phyloP scores from a whole-genome alignment of 2,797 vertebrate genomes.

The Halcyon badia region DNA sequence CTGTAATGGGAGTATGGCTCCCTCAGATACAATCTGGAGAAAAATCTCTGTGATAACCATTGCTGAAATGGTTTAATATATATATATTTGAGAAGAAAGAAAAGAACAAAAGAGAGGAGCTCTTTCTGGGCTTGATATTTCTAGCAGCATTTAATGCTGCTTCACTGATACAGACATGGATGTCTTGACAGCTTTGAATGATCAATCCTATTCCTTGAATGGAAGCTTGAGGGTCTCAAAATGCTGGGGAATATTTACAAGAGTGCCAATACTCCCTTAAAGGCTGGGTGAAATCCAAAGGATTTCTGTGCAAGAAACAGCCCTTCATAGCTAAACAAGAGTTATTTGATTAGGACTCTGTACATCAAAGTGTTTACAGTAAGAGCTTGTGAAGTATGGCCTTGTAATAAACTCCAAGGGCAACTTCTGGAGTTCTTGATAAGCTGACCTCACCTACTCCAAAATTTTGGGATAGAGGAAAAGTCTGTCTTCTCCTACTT shows the following conservation, averaged over 20 bases:
- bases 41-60: not conserved
- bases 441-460: not conserved
- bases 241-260: not conserved
- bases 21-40: not conserved
- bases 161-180: not conserved
- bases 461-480: not conserved
- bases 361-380: not conserved
- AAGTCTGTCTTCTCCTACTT: not conserved
- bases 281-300: not conserved
- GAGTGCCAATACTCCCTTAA: not conserved
- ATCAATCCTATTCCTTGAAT: not conserved
- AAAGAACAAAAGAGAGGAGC: not conserved
- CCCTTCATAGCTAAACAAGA: too few relatives aligned
- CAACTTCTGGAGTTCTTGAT: not conserved
- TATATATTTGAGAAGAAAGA: not conserved
- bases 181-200: not conserved
- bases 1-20: not conserved
- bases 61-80: not conserved
- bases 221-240: not conserved
- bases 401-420: not conserved
- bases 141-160: not conserved
- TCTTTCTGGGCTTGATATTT: not conserved
- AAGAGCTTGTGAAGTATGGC: not conserved
- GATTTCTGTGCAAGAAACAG: not conserved
- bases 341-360: not conserved